A percentile compares a stretch with the other conserved stretches of the same genome.
Conservation (phyloP, 1,140 invertebrate genomes). For the Formica exsecta region DNA sequence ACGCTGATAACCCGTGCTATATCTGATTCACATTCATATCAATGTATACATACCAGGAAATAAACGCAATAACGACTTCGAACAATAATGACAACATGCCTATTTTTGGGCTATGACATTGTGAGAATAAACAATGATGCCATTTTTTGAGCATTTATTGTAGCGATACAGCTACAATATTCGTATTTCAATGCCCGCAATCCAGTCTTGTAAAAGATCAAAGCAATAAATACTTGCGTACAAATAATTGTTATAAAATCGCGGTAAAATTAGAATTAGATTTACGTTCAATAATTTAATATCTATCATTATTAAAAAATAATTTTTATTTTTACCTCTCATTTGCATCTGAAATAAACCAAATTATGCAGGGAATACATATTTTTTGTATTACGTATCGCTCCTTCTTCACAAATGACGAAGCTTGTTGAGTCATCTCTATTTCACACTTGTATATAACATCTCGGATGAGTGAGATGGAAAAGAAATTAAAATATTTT, state of each 20-base stretch:
- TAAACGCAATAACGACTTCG: slow-evolving; percentile 52
- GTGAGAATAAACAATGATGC: not conserved
- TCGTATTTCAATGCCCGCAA: not conserved
- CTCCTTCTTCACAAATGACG: slow-evolving; percentile 32
- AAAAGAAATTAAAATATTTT: slow-evolving; percentile 4
- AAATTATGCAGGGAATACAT: slow-evolving; percentile 3
- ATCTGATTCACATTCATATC: slow-evolving; percentile 37
- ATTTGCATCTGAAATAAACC: not conserved
- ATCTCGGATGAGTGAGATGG: not conserved
- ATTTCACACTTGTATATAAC: not conserved
- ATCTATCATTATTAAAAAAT: not conserved
- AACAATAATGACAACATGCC: slow-evolving; percentile 68
- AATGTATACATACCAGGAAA: slow-evolving; percentile 21
- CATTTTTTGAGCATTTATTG: slow-evolving; percentile 13
- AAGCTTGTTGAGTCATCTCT: slow-evolving; percentile 44
- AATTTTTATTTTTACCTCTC: not conserved
- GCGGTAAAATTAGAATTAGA: not conserved
- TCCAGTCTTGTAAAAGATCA: not conserved
- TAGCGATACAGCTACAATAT: not conserved
- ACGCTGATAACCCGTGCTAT: not conserved
- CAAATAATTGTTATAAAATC: not conserved
- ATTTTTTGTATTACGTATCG: slow-evolving; percentile 22
- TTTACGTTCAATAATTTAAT: not conserved
- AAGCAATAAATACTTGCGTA: not conserved
- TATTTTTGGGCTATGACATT: slow-evolving; percentile 65